Evolutionary conservation across 2,888 invertebrate species (phyloP), one percentile per base, ranked within the genome.

Genomic region (Selenia dentaria): DNA sequence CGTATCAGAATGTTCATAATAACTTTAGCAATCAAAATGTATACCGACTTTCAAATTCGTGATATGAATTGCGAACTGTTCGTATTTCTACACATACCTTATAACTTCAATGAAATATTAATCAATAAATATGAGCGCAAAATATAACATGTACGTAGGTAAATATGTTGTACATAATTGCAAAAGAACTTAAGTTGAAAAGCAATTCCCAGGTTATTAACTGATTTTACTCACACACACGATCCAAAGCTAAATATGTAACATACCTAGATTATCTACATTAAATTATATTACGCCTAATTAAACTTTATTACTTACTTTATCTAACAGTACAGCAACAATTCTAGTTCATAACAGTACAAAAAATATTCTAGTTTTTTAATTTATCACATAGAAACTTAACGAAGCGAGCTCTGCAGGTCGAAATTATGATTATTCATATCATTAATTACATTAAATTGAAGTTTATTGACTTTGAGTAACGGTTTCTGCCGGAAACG

Each of bases 401-500:
- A 46, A 45, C 45, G 39, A 50, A 49, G 32, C 32, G 13, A 38
- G 10, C 36, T 55, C 51, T 50, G 36, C 51, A 22, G 54, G 28
- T 36, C 53, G 41, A 65, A 70, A 48, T 67, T 67, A 70, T 57
- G 49, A 62, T 57, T 71, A 69, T 71, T 66, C 66, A 62, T 59
- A 46, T 47, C 64, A 60, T 64, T 71, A 67, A 70, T 69, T 67
- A 63, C 57, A 45, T 58, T 55, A 61, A 54, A 43, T 60, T 53
- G 55, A 61, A 67, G 63, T 67, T 65, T 67, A 67, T 65, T 59
- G 58, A 57, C 57, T 52, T 47, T 48, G 54, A 51, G 34, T 66
- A 82, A 79, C 79, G 72, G 79, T 71, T 68, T 42, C 46, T 28
- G 65, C 75, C 77, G 83, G 84, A 84, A 79, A 75, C 55, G 44